Base-by-base conservation (phyloP, 1,140 invertebrate species). In the Sogatella furcifera region DNA sequence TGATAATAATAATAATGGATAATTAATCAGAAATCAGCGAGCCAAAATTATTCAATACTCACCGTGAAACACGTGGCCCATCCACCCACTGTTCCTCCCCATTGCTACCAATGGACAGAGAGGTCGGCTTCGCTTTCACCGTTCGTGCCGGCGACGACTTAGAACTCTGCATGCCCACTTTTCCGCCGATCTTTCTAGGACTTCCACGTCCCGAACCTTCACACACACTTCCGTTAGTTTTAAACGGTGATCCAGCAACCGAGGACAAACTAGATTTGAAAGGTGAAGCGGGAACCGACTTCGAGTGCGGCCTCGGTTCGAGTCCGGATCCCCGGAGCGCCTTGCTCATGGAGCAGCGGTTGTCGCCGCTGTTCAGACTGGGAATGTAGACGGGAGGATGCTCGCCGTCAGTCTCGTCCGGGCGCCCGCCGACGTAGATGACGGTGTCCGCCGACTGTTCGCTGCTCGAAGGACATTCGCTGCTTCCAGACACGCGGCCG, bases 371-470 rank as follows among this genome's bases (percentile, higher is more conserved):
- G 19, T 21, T 31, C 28, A 24, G 5, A 92, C 89, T 85, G 44
- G 90, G 88, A 69, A 92, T 83, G 74, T 92, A 89, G 17, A 94
- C 86, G 10, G 90, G 88, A 46, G 90, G 88, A 79, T 93, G 90
- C 73, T 93, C 90, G 8, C 91, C 88, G 75, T 95, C 89, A 14
- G 90, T 91, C 31, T 90, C 89, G 67, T 92, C 89, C 68, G 92
- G 88, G 62, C 78, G 89, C 46, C 87, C 84, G 11, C 94, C 94
- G 15, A 96, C 84, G 73, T 96, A 97, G 68, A 97, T 97, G 34
- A 97, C 94, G 0, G 94, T 98, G 72, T 97, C 94, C 55, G 93
- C 94, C 0, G 92, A 95, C 69, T 95, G 80, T 72, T 97, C 94
- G 70, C 92, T 95, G 68, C 92, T 95, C 1, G 93, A 96, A 5